phyloP scores from a whole-genome alignment of 2,113 vertebrate genomes.

The Salvelinus sp. region DNA sequence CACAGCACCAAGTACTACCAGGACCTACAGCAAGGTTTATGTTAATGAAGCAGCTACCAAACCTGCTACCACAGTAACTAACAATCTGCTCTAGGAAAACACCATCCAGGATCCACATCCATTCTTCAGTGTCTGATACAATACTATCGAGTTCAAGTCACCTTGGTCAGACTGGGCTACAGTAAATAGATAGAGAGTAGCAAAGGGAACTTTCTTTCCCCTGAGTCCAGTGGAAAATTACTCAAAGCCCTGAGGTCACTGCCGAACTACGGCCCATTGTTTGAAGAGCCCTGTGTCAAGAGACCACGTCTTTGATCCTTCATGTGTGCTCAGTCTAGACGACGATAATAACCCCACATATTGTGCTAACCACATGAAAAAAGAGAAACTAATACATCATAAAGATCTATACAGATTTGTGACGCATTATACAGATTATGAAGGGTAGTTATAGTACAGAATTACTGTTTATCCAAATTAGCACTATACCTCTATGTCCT shows the following conservation, averaged over 20 bases:
- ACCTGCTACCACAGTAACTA: neutral
- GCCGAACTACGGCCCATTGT: conserved; percentile 34
- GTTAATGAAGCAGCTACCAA: neutral
- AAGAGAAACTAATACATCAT: neutral
- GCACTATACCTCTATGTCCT: neutral
- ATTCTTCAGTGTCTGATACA: conserved; percentile 5
- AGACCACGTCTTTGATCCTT: conserved; percentile 48
- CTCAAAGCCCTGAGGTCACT: conserved; percentile 24
- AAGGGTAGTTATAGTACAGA: neutral
- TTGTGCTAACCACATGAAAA: conserved; percentile 32
- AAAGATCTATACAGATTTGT: neutral
- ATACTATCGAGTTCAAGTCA: conserved; percentile 28
- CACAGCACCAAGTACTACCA: neutral
- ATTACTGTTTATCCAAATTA: neutral
- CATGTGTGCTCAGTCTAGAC: conserved; percentile 30
- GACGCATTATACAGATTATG: neutral
- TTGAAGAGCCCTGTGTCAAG: conserved; percentile 44
- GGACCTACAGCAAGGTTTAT: neutral
- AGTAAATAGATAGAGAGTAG: conserved; percentile 19
- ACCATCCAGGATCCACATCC: neutral
- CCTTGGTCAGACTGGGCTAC: conserved; percentile 2
- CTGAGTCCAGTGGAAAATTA: conserved; percentile 19
- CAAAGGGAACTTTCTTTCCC: conserved; percentile 26
- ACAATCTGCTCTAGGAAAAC: neutral
- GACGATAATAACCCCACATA: conserved; percentile 45